Evolutionary conservation across 2,113 vertebrate species (phyloP).

Genomic region (Tupaia chinensis): DNA sequence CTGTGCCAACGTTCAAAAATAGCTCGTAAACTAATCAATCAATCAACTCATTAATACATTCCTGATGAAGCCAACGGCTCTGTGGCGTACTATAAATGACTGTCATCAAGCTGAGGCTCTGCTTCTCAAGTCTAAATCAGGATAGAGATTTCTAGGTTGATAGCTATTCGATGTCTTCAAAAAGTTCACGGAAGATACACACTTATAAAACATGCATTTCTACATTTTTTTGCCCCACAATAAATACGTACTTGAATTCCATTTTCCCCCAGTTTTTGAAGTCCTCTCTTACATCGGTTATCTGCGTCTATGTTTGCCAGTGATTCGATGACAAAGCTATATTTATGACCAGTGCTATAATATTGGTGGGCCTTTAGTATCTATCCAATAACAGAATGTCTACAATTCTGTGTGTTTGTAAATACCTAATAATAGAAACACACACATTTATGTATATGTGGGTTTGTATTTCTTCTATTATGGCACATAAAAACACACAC

Average conservation of each 20-base stretch:
- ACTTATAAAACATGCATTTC: no score
- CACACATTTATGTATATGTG: background rate
- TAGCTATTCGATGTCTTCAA: no score
- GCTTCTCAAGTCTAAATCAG: background rate
- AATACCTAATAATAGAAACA: background rate
- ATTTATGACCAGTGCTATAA: background rate
- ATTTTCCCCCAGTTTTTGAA: no score
- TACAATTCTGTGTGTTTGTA: background rate
- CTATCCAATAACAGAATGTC: background rate
- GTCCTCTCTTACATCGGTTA: no score
- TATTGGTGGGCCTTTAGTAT: background rate
- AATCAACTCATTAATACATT: background rate
- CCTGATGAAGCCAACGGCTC: background rate
- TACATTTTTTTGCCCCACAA: no score
- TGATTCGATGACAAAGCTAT: background rate
- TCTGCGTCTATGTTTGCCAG: no score
- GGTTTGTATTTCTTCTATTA: background rate
- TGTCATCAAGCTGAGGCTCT: background rate
- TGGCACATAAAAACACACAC: no score
- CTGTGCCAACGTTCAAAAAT: background rate
- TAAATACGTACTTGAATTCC: no score
- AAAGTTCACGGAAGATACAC: no score
- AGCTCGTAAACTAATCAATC: background rate
- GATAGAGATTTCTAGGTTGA: background rate
- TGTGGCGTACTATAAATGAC: background rate